A percentile compares a stretch with the other conserved stretches of the same genome.
Evolutionary conservation across 2,113 vertebrate species (phyloP).

Genomic region (Microcebus tavaratra): DNA sequence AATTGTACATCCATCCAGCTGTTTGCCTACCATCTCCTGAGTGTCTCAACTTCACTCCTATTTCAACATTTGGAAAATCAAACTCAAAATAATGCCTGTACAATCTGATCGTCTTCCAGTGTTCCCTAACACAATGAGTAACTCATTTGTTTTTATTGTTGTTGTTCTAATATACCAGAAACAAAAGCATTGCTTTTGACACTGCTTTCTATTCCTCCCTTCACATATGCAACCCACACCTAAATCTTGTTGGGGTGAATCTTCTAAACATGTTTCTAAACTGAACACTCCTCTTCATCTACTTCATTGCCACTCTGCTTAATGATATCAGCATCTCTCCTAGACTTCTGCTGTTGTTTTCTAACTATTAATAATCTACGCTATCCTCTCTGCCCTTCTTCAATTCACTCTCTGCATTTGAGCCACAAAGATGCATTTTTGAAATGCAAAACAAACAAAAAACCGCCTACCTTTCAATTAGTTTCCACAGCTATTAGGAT

Average conservation of each 20-base stretch:
- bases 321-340: not conserved
- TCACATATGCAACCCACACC: not conserved
- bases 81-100: not conserved
- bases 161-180: not conserved
- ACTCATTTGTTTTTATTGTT: not conserved
- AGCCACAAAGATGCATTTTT: not conserved
- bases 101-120: not conserved
- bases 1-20: not conserved
- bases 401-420: not conserved
- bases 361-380: not conserved
- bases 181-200: not conserved
- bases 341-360: not conserved
- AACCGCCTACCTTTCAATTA: not conserved
- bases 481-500: not conserved
- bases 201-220: not conserved
- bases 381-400: not conserved
- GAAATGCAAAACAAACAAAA: not conserved
- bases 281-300: not conserved
- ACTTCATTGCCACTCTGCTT: not conserved
- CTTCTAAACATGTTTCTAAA: not conserved
- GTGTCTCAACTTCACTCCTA: not conserved
- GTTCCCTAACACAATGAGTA: not conserved
- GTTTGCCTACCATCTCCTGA: not conserved
- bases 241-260: not conserved
- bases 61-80: not conserved